Percentiles rank a stretch among this genome's conserved stretches.
Conservation (phyloP, 2,888 invertebrate genomes). For the Melinopterus prodromus region DNA sequence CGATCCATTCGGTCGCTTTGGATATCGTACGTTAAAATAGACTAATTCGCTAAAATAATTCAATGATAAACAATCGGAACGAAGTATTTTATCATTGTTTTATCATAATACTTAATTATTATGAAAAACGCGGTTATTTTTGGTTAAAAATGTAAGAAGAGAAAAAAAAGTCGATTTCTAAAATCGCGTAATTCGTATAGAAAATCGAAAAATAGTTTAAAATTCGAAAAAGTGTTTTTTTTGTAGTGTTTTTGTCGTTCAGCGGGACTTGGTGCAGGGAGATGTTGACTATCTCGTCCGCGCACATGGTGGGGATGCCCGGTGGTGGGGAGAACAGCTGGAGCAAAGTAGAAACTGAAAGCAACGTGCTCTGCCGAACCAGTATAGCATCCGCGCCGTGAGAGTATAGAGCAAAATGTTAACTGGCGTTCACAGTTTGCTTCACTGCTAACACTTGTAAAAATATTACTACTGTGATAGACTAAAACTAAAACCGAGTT, state of each 20-base stretch:
- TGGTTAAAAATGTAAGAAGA: background rate
- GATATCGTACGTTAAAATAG: background rate
- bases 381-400: slow-evolving; percentile 22
- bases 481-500: slow-evolving; percentile 11
- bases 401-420: slow-evolving; percentile 19
- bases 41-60: background rate
- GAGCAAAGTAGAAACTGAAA: slow-evolving; percentile 33
- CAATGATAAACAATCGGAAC: background rate
- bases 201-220: slow-evolving; percentile 14
- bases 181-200: slow-evolving; percentile 16
- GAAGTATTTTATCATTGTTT: background rate
- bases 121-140: background rate
- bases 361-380: slow-evolving; percentile 13
- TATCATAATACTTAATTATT: background rate
- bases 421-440: slow-evolving; percentile 19
- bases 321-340: slow-evolving; percentile 31
- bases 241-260: slow-evolving; percentile 17
- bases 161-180: slow-evolving; percentile 15
- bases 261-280: background rate
- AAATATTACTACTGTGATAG: slow-evolving; percentile 16
- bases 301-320: slow-evolving; percentile 32
- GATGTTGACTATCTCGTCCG: slow-evolving; percentile 17
- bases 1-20: background rate
- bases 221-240: slow-evolving; percentile 10
- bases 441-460: slow-evolving; percentile 18